Evolutionary conservation across 2,888 invertebrate species (phyloP), one percentile per base, ranked within the genome.

Genomic region (Pediacus dermestoides): DNA sequence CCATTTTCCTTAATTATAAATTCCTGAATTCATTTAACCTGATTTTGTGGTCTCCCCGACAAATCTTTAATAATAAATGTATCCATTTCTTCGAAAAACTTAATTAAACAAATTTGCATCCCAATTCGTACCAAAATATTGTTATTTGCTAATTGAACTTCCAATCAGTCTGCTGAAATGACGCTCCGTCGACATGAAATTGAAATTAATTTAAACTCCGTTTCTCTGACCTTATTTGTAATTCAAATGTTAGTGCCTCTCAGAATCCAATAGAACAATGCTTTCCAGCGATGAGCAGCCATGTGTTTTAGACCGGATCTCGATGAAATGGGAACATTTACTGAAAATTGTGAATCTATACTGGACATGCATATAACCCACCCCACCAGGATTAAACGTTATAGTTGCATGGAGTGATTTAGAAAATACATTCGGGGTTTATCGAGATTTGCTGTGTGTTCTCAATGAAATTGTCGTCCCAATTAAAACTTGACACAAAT

Each of bases 141-240:
- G 58, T 61, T 61, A 61, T 64, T 63, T 55, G 58, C 52, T 55
- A 55, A 57, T 57, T 57, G 52, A 52, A 57, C 46, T 48, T 47
- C 50, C 54, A 52, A 57, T 57, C 55, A 50, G 50, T 42, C 48
- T 42, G 37, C 39, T 35, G 43, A 41, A 50, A 11, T 34, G 7
- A 42, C 53, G 56, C 45, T 48, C 48, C 44, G 47, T 41, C 47
- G 53, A 57, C 56, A 47, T 40, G 59, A 60, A 53, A 61, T 60
- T 60, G 61, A 64, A 63, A 64, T 64, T 64, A 64, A 64, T 63
- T 64, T 63, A 46, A 52, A 52, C 37, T 39, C 39, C 45, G 37
- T 46, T 41, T 39, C 38, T 51, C 44, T 52, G 52, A 56, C 55
- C 61, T 57, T 51, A 63, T 63, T 64, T 63, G 64, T 57, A 61